Evolutionary conservation across 2,797 vertebrate species (phyloP).

Genomic region (Tragelaphus oryx): DNA sequence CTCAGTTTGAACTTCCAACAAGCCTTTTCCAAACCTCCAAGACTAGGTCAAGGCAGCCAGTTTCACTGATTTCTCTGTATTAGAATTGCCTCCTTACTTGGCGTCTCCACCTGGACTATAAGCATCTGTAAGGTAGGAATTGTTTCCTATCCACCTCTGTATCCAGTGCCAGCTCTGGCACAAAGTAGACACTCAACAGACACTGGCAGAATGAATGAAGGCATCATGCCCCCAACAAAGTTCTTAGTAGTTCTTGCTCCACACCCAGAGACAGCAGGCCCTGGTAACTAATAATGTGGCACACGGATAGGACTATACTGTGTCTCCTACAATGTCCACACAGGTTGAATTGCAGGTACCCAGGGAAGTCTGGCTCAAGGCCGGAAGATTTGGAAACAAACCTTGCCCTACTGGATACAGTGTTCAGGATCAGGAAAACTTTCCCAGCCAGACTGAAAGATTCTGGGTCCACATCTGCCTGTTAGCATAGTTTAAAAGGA

Average conservation of each 20-base stretch:
- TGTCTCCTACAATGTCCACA: background rate
- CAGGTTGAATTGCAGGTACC: background rate
- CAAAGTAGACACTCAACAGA: background rate
- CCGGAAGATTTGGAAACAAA: background rate
- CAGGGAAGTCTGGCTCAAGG: background rate
- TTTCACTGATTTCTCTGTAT: background rate
- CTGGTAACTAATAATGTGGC: background rate
- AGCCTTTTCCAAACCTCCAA: background rate
- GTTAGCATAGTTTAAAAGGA: background rate
- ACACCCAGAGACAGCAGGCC: background rate
- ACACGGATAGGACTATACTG: background rate
- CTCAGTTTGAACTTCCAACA: background rate
- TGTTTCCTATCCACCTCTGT: background rate
- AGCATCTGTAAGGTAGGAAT: background rate
- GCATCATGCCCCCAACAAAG: background rate
- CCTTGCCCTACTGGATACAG: background rate
- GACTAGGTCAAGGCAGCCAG: background rate
- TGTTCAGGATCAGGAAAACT: background rate
- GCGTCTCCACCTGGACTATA: background rate
- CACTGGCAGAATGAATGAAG: background rate
- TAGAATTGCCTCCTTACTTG: background rate
- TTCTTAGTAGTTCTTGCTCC: background rate
- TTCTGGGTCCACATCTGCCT: background rate
- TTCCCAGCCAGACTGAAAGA: background rate
- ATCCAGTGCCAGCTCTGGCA: background rate